phyloP scores from a whole-genome alignment of 2,797 vertebrate genomes.

The Mus spretus region DNA sequence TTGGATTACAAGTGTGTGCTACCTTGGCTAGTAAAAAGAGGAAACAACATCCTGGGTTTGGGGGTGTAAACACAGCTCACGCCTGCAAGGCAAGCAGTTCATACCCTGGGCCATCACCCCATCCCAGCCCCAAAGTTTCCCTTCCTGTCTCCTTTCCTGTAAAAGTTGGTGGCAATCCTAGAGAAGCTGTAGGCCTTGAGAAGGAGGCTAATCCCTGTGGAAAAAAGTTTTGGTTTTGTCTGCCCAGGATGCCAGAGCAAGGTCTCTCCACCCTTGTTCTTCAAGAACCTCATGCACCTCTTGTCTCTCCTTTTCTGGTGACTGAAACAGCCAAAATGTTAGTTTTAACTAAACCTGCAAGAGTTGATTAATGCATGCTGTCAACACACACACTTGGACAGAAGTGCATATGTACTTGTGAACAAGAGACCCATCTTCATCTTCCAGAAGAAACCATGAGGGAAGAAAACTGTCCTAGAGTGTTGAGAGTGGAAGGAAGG shows the following conservation, averaged over 20 bases:
- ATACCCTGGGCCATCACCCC: too few relatives aligned
- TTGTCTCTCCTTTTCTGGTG: not conserved
- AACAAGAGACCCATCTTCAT: not conserved
- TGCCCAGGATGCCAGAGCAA: not conserved
- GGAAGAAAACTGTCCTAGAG: not conserved
- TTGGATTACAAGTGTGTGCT: not conserved
- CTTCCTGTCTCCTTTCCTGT: not conserved
- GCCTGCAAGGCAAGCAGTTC: not conserved
- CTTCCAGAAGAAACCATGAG: not conserved
- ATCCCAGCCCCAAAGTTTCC: not conserved
- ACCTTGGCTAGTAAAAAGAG: not conserved
- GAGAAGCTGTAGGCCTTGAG: not conserved
- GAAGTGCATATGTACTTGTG: fast-evolving
- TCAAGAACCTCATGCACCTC: fast-evolving
- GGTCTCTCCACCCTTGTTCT: not conserved
- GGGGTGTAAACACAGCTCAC: not conserved
- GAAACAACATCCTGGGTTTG: not conserved
- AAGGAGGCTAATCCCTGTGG: not conserved
- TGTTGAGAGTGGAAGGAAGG: not conserved
- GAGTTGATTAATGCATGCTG: too few relatives aligned
- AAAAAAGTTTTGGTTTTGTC: not conserved
- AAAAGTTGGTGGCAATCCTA: not conserved
- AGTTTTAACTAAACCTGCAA: not conserved
- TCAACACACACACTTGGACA: too few relatives aligned
- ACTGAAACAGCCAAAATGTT: not conserved